Evolutionary conservation across 2,797 vertebrate species (phyloP), one percentile per base, ranked within the genome.

Genomic region (Gouania willdenowi): DNA sequence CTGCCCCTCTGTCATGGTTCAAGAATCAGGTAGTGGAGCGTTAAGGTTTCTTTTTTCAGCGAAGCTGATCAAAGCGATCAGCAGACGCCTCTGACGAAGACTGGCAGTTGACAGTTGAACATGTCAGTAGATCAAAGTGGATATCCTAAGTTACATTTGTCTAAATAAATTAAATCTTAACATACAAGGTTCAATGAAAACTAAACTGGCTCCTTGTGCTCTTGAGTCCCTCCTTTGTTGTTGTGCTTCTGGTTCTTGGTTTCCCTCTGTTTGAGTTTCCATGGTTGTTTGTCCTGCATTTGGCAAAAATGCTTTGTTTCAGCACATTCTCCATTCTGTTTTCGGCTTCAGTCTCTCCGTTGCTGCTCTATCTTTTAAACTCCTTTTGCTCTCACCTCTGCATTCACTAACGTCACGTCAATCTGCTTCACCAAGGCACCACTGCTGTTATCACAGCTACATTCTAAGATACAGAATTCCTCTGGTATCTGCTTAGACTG

Each of bases 241-340:
- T 95, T 91, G 88, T 81, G 90, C 85, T 87, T 90, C 90, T 90
- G 90, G 86, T n/a, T 92, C 91, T 75, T 89, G 84, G 79, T 87
- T 92, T 87, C 92, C 92, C 73, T 93, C 92, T 59, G 89, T 86
- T 83, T 90, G 83, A 89, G 91, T 94, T 93, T 95, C 93, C 93
- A 97, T 96, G 90, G 90, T 86, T 90, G 90, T 84, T 88, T 93
- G 90, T 87, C 89, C 91, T 88, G 89, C 83, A 90, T 92, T 85
- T 85, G 91, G 88, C 88, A 92, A 91, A 92, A 94, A 93, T 92
- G 87, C 83, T 76, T 81, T 87, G 72, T 75, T 78, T 57, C 69
- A 88, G 87, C 85, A 66, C 82, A 79, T 78, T 87, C 68, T 70
- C 70, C 70, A 71, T 69, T 65, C 56, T 54, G 60, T 67, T 77